Base-by-base conservation (phyloP, 30 jellyfish, hydroid and myxozoan species). In the Pseudorhiza aurosa region DNA sequence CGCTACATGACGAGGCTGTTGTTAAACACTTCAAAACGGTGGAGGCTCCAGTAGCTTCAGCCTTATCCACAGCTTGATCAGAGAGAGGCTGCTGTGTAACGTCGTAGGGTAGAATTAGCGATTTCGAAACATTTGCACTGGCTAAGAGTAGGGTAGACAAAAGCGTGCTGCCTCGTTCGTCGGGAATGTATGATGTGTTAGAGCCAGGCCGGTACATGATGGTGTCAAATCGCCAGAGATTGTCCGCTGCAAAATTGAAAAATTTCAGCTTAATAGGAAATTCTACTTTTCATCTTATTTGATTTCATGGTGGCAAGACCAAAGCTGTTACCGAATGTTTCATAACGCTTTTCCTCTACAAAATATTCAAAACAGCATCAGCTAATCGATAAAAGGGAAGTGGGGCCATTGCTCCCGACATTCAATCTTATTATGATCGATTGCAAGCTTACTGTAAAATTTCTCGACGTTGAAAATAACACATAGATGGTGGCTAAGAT, bases 161-260 rank as follows among this genome's bases (percentile, higher is more conserved):
- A 12, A 4, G 4, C 8, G 14, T 12, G 14, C 35, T 33, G 18
- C 77, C 77, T 32, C 77, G 32, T 21, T 64, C 77, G 40, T 64
- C 59, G 32, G 77, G 77, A 64, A 64, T 2, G 21, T 29, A 22
- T 17, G 50, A 37, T 33, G 1, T 4, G 8, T 29, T 0, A 32
- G 50, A 19, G 58, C 57, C 77, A 33, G 77, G 31, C 36, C 59
- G 77, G 7, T 30, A 30, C 27, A 64, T 5, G 21, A 64, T 30
- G 15, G 77, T 64, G 59, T 64, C 77, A 21, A 64, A 29, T 8
- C 77, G 77, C 59, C 58, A 33, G 2, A 64, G 58, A 35, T 64
- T 30, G 21, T 64, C 77, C 4, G 59, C 77, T 64, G 58, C 5
- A 33, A 35, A 28, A 25, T 1, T 17, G 40, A 64, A 53, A 14